Evolutionary conservation across 2,888 invertebrate genomes (phyloP), one percentile per base, ranked within the genome.

Genomic region (Tridacna gigas): DNA sequence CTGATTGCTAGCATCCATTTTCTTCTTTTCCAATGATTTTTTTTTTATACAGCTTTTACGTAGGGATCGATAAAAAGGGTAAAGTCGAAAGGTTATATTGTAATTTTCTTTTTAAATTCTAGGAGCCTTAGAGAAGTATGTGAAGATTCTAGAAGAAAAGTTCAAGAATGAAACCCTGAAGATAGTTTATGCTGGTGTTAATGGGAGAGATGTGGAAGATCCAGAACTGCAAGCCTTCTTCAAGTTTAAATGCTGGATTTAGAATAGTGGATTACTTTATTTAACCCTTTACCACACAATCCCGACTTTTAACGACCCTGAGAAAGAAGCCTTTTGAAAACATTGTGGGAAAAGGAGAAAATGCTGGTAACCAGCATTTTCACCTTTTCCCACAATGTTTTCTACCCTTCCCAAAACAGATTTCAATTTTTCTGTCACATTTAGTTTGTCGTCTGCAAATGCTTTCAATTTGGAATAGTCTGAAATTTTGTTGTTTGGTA

Each of bases 201-300:
- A 94, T 84, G 90, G 91, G n/a, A 92, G 94, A 83, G 86, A 90
- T 56, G 92, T 94, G 7, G 94, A 94, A 79, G 94, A 94, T 71
- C 93, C 93, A 20, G 94, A 94, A 25, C 91, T 94, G 91, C 91
- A 93, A 74, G 91, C 92, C 11, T 94, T 94, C 91, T 94, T 94
- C 90, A 94, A 94, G 83, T 93, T 94, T 80, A 94, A 94, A 90
- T 94, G 93, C 82, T 94, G 94, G 94, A 86, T 93, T 13, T 94
- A 88, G 48, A 3, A 56, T 56, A 51, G 12, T 51, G 15, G 12
- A 15, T 15, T 11, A 51, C 11, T 63, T 63, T 15, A 22, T 63
- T 63, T 63, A n/a, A 63, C 63, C 63, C 63, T n/a, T 63, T 63
- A 12, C 63, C 63, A 63, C 18, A n/a, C n/a, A n/a, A 15, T 15